These are phyloP conservation scores for Leptinotarsa lineolata DNA, from an alignment of 1,140 invertebrate species.

Conservation along the genomic window DNA sequence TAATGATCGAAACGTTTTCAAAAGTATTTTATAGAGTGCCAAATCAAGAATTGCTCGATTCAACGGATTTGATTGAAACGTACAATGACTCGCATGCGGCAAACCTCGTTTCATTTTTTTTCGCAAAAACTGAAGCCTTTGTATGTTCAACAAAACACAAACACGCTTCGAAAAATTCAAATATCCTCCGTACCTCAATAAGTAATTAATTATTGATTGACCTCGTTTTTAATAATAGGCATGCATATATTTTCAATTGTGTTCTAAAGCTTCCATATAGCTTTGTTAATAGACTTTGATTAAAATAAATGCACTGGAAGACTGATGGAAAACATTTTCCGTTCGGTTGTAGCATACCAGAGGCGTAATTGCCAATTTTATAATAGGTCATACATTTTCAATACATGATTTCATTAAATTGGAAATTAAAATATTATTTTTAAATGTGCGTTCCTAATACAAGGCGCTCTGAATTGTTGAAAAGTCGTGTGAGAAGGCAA, in stretches of 20 bases:
- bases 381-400: no score
- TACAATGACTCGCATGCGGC: no score
- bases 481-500: no score
- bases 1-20: no score
- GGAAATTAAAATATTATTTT: no score
- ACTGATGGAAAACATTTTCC: neutral
- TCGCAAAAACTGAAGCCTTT: neutral
- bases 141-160: neutral
- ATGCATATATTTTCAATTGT: constrained; percentile 1
- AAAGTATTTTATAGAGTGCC: no score
- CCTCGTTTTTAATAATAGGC: neutral
- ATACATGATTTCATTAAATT: no score
- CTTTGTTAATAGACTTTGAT: constrained; percentile 6
- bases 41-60: no score
- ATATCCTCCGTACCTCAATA: neutral
- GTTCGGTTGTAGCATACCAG: neutral
- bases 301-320: constrained; percentile 6
- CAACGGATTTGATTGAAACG: no score
- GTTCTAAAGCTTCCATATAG: neutral
- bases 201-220: constrained; percentile 4
- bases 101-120: neutral
- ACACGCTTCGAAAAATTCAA: neutral
- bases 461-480: no score
- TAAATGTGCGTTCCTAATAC: no score
- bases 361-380: no score